phyloP scores from a whole-genome alignment of 2,888 invertebrate genomes.

The Girardia tigrina region DNA sequence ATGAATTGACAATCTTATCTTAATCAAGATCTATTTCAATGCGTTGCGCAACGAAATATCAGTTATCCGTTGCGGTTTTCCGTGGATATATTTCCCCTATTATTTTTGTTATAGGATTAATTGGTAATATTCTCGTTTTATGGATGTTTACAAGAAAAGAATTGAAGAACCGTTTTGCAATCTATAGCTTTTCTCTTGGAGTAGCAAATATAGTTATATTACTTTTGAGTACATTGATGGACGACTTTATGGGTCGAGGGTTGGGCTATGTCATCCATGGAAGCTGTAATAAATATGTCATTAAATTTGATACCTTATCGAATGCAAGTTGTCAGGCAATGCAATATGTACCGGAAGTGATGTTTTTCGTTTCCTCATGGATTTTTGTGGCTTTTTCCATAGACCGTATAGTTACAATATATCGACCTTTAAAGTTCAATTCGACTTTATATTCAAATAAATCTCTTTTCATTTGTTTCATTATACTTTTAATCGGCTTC shows the following conservation, averaged over 20 bases:
- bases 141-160: conserved; percentile 7
- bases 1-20: too few species aligned
- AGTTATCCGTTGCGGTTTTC: background rate
- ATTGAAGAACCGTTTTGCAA: conserved; percentile 34
- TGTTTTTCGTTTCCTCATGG: conserved; percentile 35
- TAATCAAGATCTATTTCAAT: too few species aligned
- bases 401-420: conserved; percentile 35
- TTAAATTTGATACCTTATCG: conserved; percentile 35
- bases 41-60: background rate
- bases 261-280: conserved; percentile 20
- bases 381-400: conserved; percentile 31
- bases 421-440: conserved; percentile 33
- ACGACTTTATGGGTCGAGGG: conserved; percentile 37
- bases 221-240: conserved; percentile 36
- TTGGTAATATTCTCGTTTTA: conserved; percentile 34
- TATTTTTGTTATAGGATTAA: conserved; percentile 30
- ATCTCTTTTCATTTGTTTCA: conserved; percentile 21
- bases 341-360: conserved; percentile 36
- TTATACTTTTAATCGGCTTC: conserved; percentile 10
- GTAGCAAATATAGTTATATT: conserved; percentile 31
- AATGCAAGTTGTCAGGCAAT: conserved; percentile 35
- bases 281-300: background rate
- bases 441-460: conserved; percentile 21
- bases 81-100: conserved; percentile 33
- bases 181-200: conserved; percentile 35